Base-by-base conservation (phyloP, 2,113 vertebrate genomes). In the Nibea albiflora region DNA sequence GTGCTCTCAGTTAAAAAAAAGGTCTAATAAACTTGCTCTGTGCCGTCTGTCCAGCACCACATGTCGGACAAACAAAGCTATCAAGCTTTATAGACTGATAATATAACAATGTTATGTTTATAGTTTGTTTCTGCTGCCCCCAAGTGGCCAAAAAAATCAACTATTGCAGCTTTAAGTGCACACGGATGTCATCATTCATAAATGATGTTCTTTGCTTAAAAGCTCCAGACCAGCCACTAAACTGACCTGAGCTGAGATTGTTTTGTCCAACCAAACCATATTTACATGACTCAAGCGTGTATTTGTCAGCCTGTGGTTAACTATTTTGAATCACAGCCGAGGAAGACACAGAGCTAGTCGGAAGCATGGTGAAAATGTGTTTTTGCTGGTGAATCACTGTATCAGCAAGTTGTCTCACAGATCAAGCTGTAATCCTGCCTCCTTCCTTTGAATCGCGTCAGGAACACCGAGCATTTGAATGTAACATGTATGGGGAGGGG, bases 381-480 rank as follows among this genome's bases (percentile, higher is more conserved):
- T 86, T 82, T 84, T 82, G 74, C 79, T 77, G 54, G 42, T 88
- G 85, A 89, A 90, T 90, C 84, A 84, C 84, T 52, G 61, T 73
- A 85, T 90, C 90, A 90, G 90, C 76, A 76, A 79, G 67, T 84
- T 73, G 73, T 88, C 84, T 83, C 53, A n/a, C 12, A 81, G 80
- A 83, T 90, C 62, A 73, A 72, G 69, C 72, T 70, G 69, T 85
- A 85, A 88, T 91, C 82, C 90, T 15, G 61, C 80, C 85, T 81
- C 60, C 17, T 61, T 61, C 79, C 31, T 52, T 66, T 80, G 78
- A 85, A 77, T 85, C 82, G 22, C 5, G 14, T 88, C 86, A 65
- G 54, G 85, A 70, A 80, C 76, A 76, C 78, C 31, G 35, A 83
- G 81, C 72, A 44, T 85, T 54, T 79, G 52, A 84, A 71, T 57